These are phyloP conservation scores for Leucophora obtusa DNA, from an alignment of 2,888 invertebrate genomes.

Conservation along the genomic window DNA sequence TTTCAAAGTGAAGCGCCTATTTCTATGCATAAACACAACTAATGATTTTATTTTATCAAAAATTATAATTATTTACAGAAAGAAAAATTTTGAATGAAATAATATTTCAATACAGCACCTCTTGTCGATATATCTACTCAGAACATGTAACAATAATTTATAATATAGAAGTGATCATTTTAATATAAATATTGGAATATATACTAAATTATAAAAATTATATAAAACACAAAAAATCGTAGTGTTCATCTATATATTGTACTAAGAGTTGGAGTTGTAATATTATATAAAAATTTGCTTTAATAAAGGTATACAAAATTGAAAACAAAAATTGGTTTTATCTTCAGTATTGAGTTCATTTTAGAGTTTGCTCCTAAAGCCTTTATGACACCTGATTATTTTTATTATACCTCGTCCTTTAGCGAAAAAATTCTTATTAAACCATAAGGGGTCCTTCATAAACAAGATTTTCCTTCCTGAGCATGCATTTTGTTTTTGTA, in stretches of 20 bases:
- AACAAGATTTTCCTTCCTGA: too few species aligned
- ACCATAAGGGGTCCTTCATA: too few species aligned
- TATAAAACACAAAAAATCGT: conserved; percentile 14
- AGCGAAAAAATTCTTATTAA: too few species aligned
- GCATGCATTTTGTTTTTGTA: too few species aligned
- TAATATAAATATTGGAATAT: conserved; percentile 6
- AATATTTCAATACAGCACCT: not conserved
- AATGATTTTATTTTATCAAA: too few species aligned
- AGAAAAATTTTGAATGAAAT: too few species aligned
- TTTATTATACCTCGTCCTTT: too few species aligned
- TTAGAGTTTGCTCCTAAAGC: too few species aligned
- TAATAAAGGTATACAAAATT: conserved; percentile 20
- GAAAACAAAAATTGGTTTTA: not conserved
- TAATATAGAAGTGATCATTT: conserved; percentile 27
- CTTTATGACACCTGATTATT: too few species aligned
- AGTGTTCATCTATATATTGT: conserved; percentile 41
- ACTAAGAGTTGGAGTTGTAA: conserved; percentile 50
- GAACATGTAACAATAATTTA: conserved; percentile 49
- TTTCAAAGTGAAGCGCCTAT: too few species aligned
- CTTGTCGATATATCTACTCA: conserved; percentile 23
- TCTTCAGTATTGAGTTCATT: not conserved
- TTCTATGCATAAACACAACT: too few species aligned
- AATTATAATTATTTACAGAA: not conserved
- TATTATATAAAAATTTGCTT: conserved; percentile 31
- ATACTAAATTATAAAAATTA: conserved; percentile 17